Evolutionary conservation across 2,797 vertebrate species (phyloP).

Genomic region (Helarctos malayanus): DNA sequence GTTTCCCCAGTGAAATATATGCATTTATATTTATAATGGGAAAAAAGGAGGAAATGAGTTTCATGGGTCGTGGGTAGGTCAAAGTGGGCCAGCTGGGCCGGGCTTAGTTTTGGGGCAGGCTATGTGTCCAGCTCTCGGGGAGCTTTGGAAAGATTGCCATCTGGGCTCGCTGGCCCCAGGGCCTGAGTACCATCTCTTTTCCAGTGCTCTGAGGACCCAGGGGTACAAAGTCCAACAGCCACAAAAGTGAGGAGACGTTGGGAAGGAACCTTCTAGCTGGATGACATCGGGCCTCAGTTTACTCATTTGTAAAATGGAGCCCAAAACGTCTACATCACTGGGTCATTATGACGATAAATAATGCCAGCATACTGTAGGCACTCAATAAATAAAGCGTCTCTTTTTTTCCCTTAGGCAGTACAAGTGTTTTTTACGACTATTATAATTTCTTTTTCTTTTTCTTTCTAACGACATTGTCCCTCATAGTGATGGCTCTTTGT

Average conservation of each 20-base stretch:
- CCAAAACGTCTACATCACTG: neutral
- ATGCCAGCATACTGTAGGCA: neutral
- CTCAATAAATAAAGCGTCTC: neutral
- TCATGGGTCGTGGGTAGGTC: neutral
- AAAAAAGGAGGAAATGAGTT: neutral
- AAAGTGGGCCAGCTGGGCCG: neutral
- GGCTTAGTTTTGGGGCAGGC: neutral
- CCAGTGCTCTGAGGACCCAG: neutral
- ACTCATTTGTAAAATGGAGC: neutral
- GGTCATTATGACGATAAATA: neutral
- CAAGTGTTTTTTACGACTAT: neutral
- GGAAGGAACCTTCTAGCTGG: neutral
- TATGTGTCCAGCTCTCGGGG: rapidly evolving
- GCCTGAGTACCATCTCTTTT: neutral
- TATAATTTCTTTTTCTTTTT: conserved; percentile 11
- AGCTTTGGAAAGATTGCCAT: neutral
- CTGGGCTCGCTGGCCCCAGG: neutral
- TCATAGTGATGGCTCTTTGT: neutral
- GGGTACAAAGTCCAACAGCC: neutral
- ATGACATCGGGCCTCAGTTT: neutral
- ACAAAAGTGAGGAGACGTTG: neutral
- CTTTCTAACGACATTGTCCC: neutral
- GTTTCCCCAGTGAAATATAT: conserved; percentile 41
- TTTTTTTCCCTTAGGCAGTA: neutral
- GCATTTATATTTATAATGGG: conserved; percentile 14